Evolutionary conservation across 1,140 invertebrate genomes (phyloP).

Genomic region (Apis florea): DNA sequence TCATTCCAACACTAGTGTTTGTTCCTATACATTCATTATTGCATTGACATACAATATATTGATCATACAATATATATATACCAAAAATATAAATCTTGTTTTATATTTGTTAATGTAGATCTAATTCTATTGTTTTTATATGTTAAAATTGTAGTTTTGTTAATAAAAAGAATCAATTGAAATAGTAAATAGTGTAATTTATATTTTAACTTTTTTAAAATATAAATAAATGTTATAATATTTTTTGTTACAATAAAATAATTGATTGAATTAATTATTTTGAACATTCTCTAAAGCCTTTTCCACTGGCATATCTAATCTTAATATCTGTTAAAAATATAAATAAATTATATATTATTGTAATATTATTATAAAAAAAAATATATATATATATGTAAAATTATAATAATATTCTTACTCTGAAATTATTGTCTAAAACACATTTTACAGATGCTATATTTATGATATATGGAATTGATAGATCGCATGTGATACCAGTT

Average conservation of each 20-base stretch:
- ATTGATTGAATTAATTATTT: conserved; percentile 18
- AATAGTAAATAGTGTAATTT: conserved; percentile 1
- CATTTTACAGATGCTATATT: conserved; percentile 82
- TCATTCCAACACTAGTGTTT: conserved; percentile 30
- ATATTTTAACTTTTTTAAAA: neutral
- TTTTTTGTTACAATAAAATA: conserved; percentile 22
- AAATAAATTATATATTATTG: conserved; percentile 21
- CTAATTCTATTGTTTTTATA: neutral
- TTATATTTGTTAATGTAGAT: neutral
- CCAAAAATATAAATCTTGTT: neutral
- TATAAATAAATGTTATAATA: conserved; percentile 27
- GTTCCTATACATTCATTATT: conserved; percentile 8
- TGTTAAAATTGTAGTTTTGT: conserved; percentile 16
- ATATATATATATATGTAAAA: neutral
- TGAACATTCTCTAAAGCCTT: neutral
- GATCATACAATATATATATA: neutral
- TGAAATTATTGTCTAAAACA: conserved; percentile 83
- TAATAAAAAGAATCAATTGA: neutral
- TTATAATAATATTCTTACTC: conserved; percentile 79
- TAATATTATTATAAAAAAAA: conserved; percentile 22
- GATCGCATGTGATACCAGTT: conserved; percentile 83
- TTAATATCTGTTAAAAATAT: conserved; percentile 72
- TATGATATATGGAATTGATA: conserved; percentile 84
- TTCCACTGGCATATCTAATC: conserved; percentile 64
- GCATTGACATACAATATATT: neutral